phyloP scores from a whole-genome alignment of 2,113 vertebrate genomes.

The Cololabis saira region DNA sequence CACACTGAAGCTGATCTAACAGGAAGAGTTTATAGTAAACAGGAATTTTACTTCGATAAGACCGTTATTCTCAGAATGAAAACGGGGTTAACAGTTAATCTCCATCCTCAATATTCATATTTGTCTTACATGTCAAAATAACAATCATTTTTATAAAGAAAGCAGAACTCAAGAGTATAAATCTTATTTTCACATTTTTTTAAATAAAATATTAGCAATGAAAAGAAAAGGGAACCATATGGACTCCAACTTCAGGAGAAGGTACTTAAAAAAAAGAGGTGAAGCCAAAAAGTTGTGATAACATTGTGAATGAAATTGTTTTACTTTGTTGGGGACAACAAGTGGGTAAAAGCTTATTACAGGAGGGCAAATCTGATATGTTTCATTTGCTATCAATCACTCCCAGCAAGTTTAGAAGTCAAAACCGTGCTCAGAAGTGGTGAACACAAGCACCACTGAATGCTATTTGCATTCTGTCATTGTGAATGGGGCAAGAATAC shows the following conservation, averaged over 20 bases:
- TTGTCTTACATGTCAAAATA: too few relatives aligned
- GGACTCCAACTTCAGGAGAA: too few relatives aligned
- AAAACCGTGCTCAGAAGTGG: background rate
- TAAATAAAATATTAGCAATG: too few relatives aligned
- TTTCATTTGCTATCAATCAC: slow-evolving; percentile 53
- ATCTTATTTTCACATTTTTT: too few relatives aligned
- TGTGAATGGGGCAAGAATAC: too few relatives aligned
- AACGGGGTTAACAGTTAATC: slow-evolving; percentile 24
- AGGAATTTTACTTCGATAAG: slow-evolving; percentile 66
- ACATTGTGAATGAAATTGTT: slow-evolving; percentile 14
- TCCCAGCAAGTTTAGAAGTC: slow-evolving; percentile 15
- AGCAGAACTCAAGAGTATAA: too few relatives aligned
- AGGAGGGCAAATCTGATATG: slow-evolving; percentile 27
- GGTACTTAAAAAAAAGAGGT: slow-evolving; percentile 15
- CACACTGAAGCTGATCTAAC: slow-evolving; percentile 39
- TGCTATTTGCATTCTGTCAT: too few relatives aligned
- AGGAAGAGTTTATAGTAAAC: slow-evolving; percentile 68
- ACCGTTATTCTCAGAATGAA: slow-evolving; percentile 49
- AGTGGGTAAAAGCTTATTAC: slow-evolving; percentile 30
- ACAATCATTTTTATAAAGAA: too few relatives aligned
- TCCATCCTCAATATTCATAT: slow-evolving; percentile 9
- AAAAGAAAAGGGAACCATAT: too few relatives aligned
- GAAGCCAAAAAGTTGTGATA: slow-evolving; percentile 1
- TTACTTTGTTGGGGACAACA: slow-evolving; percentile 20
- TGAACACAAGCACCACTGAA: background rate